Conservation (phyloP, 2,113 vertebrate species). For the Pitta sordida region DNA sequence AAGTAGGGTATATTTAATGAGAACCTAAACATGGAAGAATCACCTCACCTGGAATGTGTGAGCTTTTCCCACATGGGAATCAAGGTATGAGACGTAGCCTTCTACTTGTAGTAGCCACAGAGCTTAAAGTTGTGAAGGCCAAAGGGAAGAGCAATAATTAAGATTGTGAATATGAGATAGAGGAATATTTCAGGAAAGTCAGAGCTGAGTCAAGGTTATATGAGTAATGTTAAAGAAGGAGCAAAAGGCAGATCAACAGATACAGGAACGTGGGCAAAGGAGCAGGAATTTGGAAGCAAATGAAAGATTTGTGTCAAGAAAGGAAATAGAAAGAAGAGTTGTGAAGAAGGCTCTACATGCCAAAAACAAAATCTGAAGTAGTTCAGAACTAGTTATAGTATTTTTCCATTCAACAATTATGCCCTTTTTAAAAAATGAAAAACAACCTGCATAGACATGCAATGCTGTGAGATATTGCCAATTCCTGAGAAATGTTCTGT, state of each 20-base stretch:
- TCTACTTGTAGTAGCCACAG: background rate
- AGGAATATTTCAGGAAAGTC: slow-evolving; percentile 23
- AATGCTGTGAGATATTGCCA: background rate
- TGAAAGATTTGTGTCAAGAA: slow-evolving; percentile 35
- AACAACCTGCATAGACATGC: slow-evolving; percentile 11
- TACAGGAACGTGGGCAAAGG: background rate
- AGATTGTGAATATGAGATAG: background rate
- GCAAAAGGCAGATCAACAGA: slow-evolving; percentile 52
- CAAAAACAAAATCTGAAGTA: slow-evolving; percentile 10
- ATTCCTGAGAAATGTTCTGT: background rate
- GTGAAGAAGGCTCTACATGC: background rate
- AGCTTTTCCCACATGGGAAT: background rate
- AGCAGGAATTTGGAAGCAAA: slow-evolving; percentile 57
- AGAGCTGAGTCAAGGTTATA: slow-evolving; percentile 58
- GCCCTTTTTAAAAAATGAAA: slow-evolving; percentile 11
- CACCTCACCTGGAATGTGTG: background rate
- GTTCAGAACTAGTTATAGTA: slow-evolving; percentile 44
- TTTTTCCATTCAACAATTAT: slow-evolving; percentile 53
- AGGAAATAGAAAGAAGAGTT: background rate
- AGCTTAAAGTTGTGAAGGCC: background rate
- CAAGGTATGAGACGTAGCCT: background rate
- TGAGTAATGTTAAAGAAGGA: slow-evolving; percentile 41
- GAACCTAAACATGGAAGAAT: background rate
- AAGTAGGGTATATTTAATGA: background rate
- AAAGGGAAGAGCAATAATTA: slow-evolving; percentile 15